These are phyloP conservation scores for Turdus rufiventris DNA, from an alignment of 2,113 vertebrate genomes.

Conservation along the genomic window DNA sequence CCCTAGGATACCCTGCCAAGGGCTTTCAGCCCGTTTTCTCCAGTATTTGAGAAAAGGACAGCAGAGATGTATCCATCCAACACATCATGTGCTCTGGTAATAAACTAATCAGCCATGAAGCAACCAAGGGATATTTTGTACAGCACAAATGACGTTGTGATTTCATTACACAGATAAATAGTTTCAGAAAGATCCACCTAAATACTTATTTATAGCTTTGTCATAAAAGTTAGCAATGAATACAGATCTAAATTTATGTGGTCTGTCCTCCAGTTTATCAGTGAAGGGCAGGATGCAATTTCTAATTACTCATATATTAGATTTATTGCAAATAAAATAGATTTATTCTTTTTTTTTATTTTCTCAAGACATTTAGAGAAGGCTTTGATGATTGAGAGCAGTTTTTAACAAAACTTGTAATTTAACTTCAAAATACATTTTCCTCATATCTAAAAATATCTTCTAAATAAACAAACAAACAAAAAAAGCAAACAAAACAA, in stretches of 20 bases:
- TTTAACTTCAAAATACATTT: background rate
- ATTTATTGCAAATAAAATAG: background rate
- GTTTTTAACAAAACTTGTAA: background rate
- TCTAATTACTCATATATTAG: background rate
- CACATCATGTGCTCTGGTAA: background rate
- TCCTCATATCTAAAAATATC: background rate
- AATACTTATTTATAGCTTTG: constrained; percentile 6
- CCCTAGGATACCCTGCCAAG: background rate
- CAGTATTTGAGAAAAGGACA: background rate
- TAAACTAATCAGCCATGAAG: background rate
- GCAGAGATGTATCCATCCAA: background rate
- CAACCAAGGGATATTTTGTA: background rate
- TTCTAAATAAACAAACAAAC: background rate
- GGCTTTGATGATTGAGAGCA: background rate
- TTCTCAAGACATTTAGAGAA: background rate
- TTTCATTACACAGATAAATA: background rate
- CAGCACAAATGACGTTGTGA: background rate
- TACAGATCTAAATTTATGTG: background rate
- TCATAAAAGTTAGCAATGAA: background rate
- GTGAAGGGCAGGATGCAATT: background rate
- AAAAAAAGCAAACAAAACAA: background rate
- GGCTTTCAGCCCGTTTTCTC: background rate
- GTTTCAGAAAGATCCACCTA: background rate
- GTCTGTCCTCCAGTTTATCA: background rate
- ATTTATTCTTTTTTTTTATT: background rate